A percentile compares a stretch with the other conserved stretches of the same genome.
phyloP scores from a whole-genome alignment of 2,113 vertebrate species.

The Polypterus bichir region DNA sequence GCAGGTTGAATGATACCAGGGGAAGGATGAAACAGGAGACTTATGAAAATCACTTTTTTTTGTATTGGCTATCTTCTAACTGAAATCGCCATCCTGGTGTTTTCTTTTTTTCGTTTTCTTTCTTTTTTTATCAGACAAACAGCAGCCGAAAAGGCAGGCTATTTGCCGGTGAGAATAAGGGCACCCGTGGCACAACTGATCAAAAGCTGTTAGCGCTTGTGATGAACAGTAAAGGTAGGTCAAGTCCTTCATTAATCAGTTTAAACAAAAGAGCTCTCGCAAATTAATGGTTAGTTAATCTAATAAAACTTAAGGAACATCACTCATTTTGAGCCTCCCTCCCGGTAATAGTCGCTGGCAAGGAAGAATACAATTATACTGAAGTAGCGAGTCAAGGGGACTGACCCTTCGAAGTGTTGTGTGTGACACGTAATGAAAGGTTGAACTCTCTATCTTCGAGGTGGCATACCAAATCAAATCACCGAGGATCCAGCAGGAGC shows the following conservation, averaged over 20 bases:
- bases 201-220: not conserved
- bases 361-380: conserved; percentile 47
- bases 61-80: too few species aligned
- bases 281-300: conserved; percentile 25
- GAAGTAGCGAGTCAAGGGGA: conserved; percentile 49
- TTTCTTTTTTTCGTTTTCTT: too few species aligned
- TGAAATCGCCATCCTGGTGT: too few species aligned
- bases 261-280: conserved; percentile 27
- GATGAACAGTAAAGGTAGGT: not conserved
- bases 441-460: conserved; percentile 59
- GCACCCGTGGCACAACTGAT: too few species aligned
- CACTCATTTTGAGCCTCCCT: not conserved
- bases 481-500: conserved; percentile 50
- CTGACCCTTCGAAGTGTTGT: conserved; percentile 60
- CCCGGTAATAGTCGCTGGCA: not conserved
- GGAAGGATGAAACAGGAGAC: too few species aligned
- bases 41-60: too few species aligned
- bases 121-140: too few species aligned
- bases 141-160: too few species aligned
- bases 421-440: conserved; percentile 65
- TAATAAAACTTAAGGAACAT: not conserved
- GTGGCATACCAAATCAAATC: conserved; percentile 76
- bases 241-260: not conserved
- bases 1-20: too few species aligned
- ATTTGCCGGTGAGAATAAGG: too few species aligned